These are phyloP conservation scores for Scleropages formosus DNA, from an alignment of 2,797 vertebrate species.

Conservation along the genomic window DNA sequence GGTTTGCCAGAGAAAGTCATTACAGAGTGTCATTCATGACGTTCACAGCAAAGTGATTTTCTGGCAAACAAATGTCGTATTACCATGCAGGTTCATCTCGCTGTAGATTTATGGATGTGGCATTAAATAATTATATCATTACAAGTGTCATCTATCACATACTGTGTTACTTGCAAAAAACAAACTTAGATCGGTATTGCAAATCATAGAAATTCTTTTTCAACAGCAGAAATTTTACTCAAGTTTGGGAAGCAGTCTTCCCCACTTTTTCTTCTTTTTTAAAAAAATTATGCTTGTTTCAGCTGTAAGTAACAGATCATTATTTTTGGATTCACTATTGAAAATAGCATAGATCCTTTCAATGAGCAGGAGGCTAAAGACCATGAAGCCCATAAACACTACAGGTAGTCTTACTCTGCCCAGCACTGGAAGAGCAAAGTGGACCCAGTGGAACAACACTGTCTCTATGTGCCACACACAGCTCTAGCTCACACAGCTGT, in stretches of 20 bases:
- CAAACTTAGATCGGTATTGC: not conserved
- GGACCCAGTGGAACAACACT: no score
- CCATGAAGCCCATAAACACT: no score
- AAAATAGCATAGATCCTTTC: no score
- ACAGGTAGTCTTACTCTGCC: no score
- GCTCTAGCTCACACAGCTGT: no score
- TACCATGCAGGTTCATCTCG: not conserved
- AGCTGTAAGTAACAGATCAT: no score
- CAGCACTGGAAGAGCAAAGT: no score
- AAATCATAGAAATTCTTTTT: not conserved
- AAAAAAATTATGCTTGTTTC: no score
- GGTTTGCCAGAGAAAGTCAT: slow-evolving; percentile 17
- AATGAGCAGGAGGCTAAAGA: no score
- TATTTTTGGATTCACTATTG: no score
- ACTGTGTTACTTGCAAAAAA: slow-evolving; percentile 42
- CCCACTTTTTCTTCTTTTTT: no score
- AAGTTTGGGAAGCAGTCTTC: not conserved
- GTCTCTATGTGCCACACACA: no score
- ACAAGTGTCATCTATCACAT: slow-evolving; percentile 60
- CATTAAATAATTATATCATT: slow-evolving; percentile 66
- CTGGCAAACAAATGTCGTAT: slow-evolving; percentile 3
- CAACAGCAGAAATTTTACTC: not conserved
- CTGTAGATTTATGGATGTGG: slow-evolving; percentile 21
- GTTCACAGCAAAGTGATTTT: not conserved
- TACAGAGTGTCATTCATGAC: not conserved